Evolutionary conservation across 2,113 vertebrate genomes (phyloP).

Genomic region (Cygnus atratus): DNA sequence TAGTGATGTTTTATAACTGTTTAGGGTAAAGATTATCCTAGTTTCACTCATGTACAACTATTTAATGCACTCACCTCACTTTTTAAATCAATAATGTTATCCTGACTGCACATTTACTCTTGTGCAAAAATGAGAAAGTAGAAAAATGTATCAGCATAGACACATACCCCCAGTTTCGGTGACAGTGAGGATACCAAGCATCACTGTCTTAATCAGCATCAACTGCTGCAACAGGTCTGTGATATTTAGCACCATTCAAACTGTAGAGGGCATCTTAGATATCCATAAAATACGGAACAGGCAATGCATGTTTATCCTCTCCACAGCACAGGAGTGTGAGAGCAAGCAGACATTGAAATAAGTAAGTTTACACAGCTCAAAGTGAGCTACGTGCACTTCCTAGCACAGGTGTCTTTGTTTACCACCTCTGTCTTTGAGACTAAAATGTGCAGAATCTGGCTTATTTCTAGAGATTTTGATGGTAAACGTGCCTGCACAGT

Average conservation of each 20-base stretch:
- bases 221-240: not conserved
- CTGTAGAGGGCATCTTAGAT: not conserved
- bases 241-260: not conserved
- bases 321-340: not conserved
- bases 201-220: not conserved
- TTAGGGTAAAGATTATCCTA: not conserved
- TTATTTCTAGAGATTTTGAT: not conserved
- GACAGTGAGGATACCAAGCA: not conserved
- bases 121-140: not conserved
- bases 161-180: rapidly evolving
- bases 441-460: not conserved
- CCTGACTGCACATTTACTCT: not conserved
- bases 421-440: not conserved
- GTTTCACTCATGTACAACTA: not conserved
- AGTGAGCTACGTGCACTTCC: not conserved
- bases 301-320: not conserved
- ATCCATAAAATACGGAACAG: not conserved
- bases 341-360: not conserved
- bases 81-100: not conserved
- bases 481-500: not conserved
- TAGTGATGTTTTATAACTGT: not conserved
- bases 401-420: not conserved
- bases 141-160: not conserved
- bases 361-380: not conserved
- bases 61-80: not conserved